phyloP scores from a whole-genome alignment of 2,888 invertebrate species.

The Dorcus parallelipipedus region DNA sequence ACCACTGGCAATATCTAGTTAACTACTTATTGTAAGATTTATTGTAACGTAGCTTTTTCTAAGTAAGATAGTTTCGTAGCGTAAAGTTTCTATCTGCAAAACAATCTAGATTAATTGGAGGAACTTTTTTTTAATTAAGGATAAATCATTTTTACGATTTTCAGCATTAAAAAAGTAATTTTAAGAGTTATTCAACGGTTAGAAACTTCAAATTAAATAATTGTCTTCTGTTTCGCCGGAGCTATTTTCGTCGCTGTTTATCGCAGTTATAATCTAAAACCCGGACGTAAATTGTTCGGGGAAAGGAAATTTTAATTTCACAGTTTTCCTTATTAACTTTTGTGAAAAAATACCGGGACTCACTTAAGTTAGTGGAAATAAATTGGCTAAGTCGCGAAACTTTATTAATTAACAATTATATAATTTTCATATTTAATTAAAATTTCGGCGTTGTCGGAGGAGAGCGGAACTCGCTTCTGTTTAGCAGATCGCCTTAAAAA shows the following conservation, averaged over 20 bases:
- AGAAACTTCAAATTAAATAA: conserved; percentile 28
- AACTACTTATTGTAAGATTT: background rate
- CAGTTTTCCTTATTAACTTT: conserved; percentile 24
- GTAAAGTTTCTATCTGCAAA: too few relatives aligned
- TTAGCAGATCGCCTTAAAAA: too few relatives aligned
- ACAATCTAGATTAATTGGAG: background rate
- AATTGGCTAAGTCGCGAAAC: conserved; percentile 9
- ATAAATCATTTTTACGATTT: conserved; percentile 27
- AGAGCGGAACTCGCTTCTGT: too few relatives aligned
- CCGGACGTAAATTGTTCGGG: conserved; percentile 27
- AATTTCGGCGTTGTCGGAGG: background rate
- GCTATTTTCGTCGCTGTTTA: conserved; percentile 27
- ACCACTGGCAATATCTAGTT: background rate
- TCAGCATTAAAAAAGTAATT: conserved; percentile 24
- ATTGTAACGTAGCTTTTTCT: background rate
- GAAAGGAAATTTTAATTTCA: conserved; percentile 28
- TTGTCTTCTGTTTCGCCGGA: conserved; percentile 25
- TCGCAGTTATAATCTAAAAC: conserved; percentile 26
- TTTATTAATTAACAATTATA: conserved; percentile 13
- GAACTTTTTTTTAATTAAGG: conserved; percentile 22
- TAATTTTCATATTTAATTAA: conserved; percentile 12
- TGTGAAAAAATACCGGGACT: conserved; percentile 8
- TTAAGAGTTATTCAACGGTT: conserved; percentile 24
- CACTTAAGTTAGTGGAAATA: background rate
- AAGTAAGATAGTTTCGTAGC: background rate